Conservation (phyloP, 2,797 vertebrate species). For the Typhlichthys subterraneus region DNA sequence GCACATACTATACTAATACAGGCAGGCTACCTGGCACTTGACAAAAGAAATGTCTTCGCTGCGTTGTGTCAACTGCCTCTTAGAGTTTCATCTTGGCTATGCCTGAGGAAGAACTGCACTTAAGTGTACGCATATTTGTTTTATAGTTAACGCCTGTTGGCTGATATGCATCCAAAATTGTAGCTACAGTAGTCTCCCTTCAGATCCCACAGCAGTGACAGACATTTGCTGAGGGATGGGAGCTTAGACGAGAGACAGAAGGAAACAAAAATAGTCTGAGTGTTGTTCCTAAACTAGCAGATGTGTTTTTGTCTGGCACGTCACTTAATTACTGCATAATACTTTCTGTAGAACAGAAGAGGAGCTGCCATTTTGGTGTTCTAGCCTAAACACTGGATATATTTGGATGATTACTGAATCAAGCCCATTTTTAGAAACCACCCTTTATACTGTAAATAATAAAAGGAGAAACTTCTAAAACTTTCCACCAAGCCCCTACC, state of each 20-base stretch:
- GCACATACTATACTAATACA: slow-evolving; percentile 12
- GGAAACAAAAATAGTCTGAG: background rate
- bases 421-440: no score
- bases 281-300: slow-evolving; percentile 34
- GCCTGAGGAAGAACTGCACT: background rate
- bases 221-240: slow-evolving; percentile 19
- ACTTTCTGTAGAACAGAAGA: no score
- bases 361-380: no score
- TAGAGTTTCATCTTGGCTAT: slow-evolving; percentile 4
- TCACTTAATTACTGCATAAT: slow-evolving; percentile 49
- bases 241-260: background rate
- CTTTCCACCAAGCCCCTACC: no score
- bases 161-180: slow-evolving; percentile 1
- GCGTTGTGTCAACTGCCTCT: slow-evolving; percentile 27
- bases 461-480: no score
- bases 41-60: slow-evolving; percentile 24
- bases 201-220: slow-evolving; percentile 30
- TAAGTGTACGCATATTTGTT: slow-evolving; percentile 1
- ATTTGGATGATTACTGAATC: no score
- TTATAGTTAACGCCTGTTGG: slow-evolving; percentile 1
- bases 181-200: slow-evolving; percentile 24
- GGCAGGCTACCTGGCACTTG: slow-evolving; percentile 24
- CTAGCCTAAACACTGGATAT: no score
- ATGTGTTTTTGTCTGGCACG: slow-evolving; percentile 16
- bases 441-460: no score